These are phyloP conservation scores for Chaenogobius annularis DNA, from an alignment of 2,113 vertebrate genomes.

Conservation along the genomic window DNA sequence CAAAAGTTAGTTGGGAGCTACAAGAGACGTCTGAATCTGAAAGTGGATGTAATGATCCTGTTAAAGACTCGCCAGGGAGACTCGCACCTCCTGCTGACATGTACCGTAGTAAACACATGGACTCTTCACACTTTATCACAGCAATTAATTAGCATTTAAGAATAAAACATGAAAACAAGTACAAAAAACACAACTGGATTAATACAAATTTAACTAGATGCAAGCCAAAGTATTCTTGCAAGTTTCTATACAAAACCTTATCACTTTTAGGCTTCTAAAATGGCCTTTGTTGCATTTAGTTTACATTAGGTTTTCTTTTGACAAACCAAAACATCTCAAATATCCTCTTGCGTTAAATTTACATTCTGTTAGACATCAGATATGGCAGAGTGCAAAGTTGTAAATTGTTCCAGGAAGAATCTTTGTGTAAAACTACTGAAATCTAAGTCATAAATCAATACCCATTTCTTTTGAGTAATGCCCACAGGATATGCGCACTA, in stretches of 20 bases:
- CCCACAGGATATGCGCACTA: neutral
- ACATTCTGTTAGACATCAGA: neutral
- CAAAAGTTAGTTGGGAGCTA: neutral
- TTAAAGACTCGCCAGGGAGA: constrained; percentile 6
- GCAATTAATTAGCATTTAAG: constrained; percentile 4
- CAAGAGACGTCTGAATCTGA: neutral
- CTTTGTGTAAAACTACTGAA: neutral
- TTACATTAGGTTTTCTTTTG: neutral
- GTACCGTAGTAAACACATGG: neutral
- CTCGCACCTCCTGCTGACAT: neutral
- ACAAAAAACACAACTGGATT: neutral
- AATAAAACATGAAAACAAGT: neutral
- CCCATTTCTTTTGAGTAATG: constrained; percentile 8
- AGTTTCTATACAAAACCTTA: neutral
- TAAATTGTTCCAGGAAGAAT: neutral
- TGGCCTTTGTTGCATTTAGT: too few species aligned
- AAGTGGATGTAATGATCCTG: constrained; percentile 8
- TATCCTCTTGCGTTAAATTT: neutral
- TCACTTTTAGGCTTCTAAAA: neutral
- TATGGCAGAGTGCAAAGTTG: neutral
- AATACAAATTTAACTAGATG: neutral
- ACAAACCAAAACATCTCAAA: neutral
- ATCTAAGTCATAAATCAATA: constrained; percentile 9
- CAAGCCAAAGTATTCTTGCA: neutral
- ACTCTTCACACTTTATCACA: constrained; percentile 3